phyloP scores from a whole-genome alignment of 2,888 invertebrate species.

The Rotaria magnacalcarata region DNA sequence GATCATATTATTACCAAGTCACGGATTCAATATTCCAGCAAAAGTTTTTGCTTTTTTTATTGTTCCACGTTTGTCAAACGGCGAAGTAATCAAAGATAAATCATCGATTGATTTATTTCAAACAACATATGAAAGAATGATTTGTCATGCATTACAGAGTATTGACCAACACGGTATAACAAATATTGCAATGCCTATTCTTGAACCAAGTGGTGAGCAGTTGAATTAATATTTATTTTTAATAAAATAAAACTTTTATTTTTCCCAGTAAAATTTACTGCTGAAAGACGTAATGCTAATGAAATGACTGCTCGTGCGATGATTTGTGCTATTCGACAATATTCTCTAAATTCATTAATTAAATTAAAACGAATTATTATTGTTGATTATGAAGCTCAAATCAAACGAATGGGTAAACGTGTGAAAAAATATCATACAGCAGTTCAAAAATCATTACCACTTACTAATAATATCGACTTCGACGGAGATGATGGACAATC shows the following conservation, averaged over 20 bases:
- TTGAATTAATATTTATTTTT: not conserved
- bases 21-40: not conserved
- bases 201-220: not conserved
- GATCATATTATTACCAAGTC: not conserved
- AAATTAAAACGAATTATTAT: not conserved
- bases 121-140: not conserved
- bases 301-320: conserved; percentile 17
- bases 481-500: not conserved
- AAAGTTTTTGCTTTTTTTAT: not conserved
- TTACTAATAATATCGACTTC: not conserved
- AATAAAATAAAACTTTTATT: not conserved
- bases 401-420: not conserved
- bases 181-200: conserved; percentile 13
- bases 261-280: not conserved
- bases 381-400: not conserved
- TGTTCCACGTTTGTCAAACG: not conserved
- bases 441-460: not conserved
- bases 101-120: not conserved
- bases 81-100: not conserved
- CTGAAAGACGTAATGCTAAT: not conserved
- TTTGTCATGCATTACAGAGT: not conserved
- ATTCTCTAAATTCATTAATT: not conserved
- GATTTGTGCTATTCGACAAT: not conserved
- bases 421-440: not conserved
- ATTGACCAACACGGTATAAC: not conserved